These are phyloP conservation scores for Tapirus indicus DNA, from an alignment of 2,797 vertebrate species.

Conservation along the genomic window DNA sequence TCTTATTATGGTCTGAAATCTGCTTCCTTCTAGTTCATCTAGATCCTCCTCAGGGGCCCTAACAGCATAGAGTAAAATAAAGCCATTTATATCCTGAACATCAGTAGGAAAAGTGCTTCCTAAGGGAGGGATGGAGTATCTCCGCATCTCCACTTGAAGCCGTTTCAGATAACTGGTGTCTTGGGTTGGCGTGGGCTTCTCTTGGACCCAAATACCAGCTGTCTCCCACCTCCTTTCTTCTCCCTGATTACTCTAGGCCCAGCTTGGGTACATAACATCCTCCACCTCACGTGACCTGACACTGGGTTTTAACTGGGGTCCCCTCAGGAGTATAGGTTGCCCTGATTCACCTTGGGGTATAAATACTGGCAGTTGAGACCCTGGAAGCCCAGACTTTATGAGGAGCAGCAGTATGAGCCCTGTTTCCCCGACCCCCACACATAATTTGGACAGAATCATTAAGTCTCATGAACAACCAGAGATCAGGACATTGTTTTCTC, in stretches of 20 bases:
- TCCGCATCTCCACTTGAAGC: neutral
- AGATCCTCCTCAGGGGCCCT: neutral
- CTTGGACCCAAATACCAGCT: neutral
- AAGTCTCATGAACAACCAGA: neutral
- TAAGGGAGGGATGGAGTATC: neutral
- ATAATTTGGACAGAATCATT: neutral
- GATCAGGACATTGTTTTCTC: neutral
- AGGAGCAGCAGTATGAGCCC: neutral
- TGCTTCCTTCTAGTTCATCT: slow-evolving; percentile 28
- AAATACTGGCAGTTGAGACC: neutral
- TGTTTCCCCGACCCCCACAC: neutral
- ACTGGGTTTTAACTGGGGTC: neutral
- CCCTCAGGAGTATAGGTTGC: neutral
- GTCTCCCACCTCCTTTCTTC: neutral
- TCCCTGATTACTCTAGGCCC: neutral
- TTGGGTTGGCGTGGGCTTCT: neutral
- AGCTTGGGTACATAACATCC: neutral
- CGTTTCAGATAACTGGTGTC: neutral
- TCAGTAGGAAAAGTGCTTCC: neutral
- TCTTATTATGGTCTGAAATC: slow-evolving; percentile 24
- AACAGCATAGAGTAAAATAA: neutral
- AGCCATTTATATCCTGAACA: neutral
- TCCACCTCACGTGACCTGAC: neutral
- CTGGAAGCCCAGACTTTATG: neutral
- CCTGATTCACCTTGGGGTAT: slow-evolving; percentile 34